Evolutionary conservation across 1,140 invertebrate genomes (phyloP).

Genomic region (Apis dorsata): DNA sequence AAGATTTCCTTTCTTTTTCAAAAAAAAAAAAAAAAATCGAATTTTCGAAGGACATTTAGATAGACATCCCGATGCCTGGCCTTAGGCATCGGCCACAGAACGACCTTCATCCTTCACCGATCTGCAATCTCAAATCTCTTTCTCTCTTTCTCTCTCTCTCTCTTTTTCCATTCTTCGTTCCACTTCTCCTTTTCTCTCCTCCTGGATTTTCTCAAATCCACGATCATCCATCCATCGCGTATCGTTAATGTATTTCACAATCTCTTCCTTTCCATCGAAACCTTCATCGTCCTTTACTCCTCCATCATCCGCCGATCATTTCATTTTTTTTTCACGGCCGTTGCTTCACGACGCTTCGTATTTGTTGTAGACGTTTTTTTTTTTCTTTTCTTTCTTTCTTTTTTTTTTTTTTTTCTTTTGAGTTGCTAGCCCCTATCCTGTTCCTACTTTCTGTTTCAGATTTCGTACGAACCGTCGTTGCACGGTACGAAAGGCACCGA

Average conservation of each 20-base stretch:
- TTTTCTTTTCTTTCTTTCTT: too few species aligned
- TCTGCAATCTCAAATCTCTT: constrained; percentile 28
- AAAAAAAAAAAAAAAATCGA: constrained; percentile 10
- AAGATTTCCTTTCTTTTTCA: not conserved
- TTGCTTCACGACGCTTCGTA: constrained; percentile 38
- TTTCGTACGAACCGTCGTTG: constrained; percentile 53
- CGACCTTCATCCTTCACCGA: constrained; percentile 58
- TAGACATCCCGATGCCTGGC: constrained; percentile 44
- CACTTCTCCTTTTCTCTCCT: not conserved
- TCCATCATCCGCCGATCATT: constrained; percentile 1
- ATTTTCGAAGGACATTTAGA: constrained; percentile 39
- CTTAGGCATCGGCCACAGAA: constrained; percentile 43
- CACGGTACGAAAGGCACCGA: constrained; percentile 51
- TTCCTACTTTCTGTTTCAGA: constrained; percentile 78
- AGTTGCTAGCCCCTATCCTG: constrained; percentile 76
- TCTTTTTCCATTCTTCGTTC: too few species aligned
- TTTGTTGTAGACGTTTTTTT: constrained; percentile 33
- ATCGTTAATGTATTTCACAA: constrained; percentile 3
- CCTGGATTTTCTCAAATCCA: not conserved
- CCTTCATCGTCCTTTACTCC: not conserved
- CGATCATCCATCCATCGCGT: too few species aligned
- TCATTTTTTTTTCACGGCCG: constrained; percentile 48
- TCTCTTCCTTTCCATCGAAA: not conserved
- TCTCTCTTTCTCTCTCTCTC: not conserved
- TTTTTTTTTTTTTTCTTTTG: constrained; percentile 71